Conservation (phyloP, 1,140 invertebrate genomes). For the Mylabris phalerata region DNA sequence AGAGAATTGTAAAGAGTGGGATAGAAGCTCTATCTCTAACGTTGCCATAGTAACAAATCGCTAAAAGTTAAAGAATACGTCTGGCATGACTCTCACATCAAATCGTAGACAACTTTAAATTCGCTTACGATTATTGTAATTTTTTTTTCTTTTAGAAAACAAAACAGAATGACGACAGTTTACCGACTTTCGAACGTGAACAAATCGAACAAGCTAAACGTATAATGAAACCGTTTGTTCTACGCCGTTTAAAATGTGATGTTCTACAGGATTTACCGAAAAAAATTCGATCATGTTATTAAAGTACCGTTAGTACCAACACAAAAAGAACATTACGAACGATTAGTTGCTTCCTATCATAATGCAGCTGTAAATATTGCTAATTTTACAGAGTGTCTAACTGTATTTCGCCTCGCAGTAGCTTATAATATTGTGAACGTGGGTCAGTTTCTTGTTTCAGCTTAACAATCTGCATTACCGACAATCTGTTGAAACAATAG, state of each 20-base stretch:
- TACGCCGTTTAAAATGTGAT: constrained; percentile 81
- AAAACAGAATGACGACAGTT: constrained; percentile 43
- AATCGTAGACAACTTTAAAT: no score
- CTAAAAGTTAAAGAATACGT: constrained; percentile 51
- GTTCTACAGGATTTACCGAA: constrained; percentile 76
- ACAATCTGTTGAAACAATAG: no score
- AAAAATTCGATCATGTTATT: constrained; percentile 66
- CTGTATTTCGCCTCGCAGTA: no score
- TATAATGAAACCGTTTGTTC: constrained; percentile 94
- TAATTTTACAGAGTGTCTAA: no score
- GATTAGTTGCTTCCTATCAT: constrained; percentile 66
- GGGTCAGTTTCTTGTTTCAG: no score
- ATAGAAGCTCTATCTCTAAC: constrained; percentile 44
- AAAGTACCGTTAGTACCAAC: constrained; percentile 56
- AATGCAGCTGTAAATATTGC: constrained; percentile 46
- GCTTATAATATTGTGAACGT: no score
- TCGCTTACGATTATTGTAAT: neutral
- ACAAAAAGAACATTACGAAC: constrained; percentile 69
- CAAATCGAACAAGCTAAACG: constrained; percentile 87
- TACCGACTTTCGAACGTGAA: constrained; percentile 76
- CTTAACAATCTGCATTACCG: no score
- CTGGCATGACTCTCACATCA: no score
- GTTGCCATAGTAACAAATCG: no score
- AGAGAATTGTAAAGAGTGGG: no score
- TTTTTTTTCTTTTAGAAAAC: constrained; percentile 27